phyloP scores from a whole-genome alignment of 2,113 vertebrate genomes.

The Meles meles region DNA sequence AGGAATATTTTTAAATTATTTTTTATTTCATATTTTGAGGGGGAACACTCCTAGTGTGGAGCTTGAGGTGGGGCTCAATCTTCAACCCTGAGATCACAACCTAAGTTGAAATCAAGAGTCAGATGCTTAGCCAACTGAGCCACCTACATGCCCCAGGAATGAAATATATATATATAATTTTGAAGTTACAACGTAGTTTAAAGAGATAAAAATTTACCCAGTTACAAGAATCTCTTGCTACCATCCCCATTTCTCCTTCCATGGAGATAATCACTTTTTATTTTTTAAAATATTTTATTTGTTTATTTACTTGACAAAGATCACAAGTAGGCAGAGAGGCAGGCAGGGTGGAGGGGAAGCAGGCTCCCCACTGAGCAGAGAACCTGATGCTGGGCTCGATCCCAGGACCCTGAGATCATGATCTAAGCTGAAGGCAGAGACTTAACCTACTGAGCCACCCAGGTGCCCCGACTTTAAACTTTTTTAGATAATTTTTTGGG shows the following conservation, averaged over 20 bases:
- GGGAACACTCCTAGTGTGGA: not conserved
- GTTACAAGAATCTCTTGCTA: not conserved
- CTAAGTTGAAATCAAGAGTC: not conserved
- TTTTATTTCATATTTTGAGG: not conserved
- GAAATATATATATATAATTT: not conserved
- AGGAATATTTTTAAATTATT: not conserved
- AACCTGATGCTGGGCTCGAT: too few relatives aligned
- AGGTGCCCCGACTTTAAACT: too few relatives aligned
- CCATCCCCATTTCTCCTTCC: not conserved
- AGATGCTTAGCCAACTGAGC: not conserved
- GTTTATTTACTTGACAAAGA: too few relatives aligned
- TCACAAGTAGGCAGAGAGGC: too few relatives aligned
- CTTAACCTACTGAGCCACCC: too few relatives aligned
- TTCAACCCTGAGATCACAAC: not conserved
- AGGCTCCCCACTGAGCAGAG: too few relatives aligned
- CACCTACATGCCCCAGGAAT: too few relatives aligned
- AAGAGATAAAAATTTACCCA: not conserved
- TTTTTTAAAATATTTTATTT: too few relatives aligned
- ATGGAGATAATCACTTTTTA: not conserved
- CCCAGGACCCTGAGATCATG: too few relatives aligned
- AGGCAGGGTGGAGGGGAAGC: fast-evolving
- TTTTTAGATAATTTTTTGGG: not conserved
- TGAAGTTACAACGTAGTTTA: not conserved
- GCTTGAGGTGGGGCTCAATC: not conserved
- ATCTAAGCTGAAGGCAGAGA: too few relatives aligned